phyloP scores from a whole-genome alignment of 2,797 vertebrate genomes.

The Cuculus canorus region DNA sequence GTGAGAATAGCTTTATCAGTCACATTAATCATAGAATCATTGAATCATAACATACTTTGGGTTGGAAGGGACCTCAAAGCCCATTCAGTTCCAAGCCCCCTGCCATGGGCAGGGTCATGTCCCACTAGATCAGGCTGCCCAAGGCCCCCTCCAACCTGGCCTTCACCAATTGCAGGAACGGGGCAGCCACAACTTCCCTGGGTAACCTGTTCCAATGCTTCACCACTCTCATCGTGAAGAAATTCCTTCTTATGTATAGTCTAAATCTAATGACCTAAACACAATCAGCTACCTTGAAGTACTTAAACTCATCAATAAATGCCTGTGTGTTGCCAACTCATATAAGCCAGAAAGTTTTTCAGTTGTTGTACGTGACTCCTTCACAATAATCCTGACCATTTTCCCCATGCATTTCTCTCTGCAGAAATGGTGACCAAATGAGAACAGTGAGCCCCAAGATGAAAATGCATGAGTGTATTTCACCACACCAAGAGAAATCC shows the following conservation, averaged over 20 bases:
- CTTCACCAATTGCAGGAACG: no score
- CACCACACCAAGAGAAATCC: neutral
- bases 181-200: no score
- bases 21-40: neutral
- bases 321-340: neutral
- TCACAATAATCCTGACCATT: neutral
- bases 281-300: neutral
- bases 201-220: no score
- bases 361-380: neutral
- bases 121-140: no score
- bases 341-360: neutral
- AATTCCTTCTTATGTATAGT: no score
- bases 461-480: neutral
- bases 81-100: no score
- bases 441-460: neutral
- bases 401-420: neutral
- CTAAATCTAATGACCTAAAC: neutral
- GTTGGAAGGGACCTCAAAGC: no score
- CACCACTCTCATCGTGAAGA: no score
- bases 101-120: no score
- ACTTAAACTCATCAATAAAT: neutral
- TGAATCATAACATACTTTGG: no score
- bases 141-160: no score
- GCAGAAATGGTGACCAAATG: neutral
- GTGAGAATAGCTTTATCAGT: neutral